Percentiles rank a stretch among this genome's conserved stretches.
These are phyloP conservation scores for Tenrec ecaudatus DNA, from an alignment of 2,113 vertebrate genomes.

Conservation along the genomic window DNA sequence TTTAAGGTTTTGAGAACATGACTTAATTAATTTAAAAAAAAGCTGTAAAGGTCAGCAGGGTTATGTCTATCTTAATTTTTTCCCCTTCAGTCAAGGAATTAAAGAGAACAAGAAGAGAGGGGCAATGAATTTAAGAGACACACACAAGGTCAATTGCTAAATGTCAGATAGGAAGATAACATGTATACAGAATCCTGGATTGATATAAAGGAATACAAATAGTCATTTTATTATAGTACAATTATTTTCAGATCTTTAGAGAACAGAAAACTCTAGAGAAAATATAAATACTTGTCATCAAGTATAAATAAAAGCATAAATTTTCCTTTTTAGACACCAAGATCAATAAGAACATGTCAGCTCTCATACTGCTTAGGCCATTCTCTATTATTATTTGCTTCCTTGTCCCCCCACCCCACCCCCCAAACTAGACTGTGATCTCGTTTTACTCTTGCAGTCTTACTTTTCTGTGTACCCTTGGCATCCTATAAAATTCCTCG, in stretches of 20 bases:
- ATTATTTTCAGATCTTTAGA: conserved; percentile 27
- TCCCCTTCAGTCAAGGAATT: neutral
- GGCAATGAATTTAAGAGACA: conserved; percentile 6
- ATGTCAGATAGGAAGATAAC: conserved; percentile 5
- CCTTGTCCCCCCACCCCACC: neutral
- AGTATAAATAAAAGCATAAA: neutral
- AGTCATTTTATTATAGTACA: neutral
- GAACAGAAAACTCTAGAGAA: neutral
- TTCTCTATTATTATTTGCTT: neutral
- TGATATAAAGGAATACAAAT: conserved; percentile 38
- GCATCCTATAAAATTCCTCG: neutral
- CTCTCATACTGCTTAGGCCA: neutral
- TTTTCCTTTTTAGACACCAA: neutral
- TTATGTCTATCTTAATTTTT: conserved; percentile 24
- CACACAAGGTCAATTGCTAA: conserved; percentile 1
- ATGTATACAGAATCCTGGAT: conserved; percentile 7
- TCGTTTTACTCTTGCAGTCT: neutral
- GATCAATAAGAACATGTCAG: neutral
- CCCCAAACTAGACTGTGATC: neutral
- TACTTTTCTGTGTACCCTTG: neutral
- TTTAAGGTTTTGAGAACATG: conserved; percentile 31
- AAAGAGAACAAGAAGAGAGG: conserved; percentile 32
- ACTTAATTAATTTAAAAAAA: neutral
- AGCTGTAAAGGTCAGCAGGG: neutral
- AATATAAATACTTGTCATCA: neutral